Evolutionary conservation across 2,888 invertebrate genomes (phyloP).

Genomic region (Hypomecis punctinalis): DNA sequence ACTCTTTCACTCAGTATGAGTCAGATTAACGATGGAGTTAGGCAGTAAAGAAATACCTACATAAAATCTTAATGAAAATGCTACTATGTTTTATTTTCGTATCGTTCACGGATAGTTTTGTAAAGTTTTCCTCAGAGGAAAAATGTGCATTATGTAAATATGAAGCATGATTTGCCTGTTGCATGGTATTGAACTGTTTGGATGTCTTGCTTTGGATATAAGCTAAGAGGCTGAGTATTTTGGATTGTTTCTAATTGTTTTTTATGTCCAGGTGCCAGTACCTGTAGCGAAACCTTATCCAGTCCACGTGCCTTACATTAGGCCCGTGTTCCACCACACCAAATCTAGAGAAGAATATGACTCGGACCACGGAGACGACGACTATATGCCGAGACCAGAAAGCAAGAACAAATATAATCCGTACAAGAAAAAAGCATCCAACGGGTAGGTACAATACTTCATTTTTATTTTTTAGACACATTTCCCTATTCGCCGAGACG

Average conservation of each 20-base stretch:
- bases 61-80: neutral
- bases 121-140: neutral
- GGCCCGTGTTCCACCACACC: constrained; percentile 82
- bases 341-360: constrained; percentile 66
- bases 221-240: neutral
- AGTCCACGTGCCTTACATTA: constrained; percentile 87
- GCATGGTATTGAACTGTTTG: constrained; percentile 31
- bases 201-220: constrained; percentile 4
- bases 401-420: constrained; percentile 58
- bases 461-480: neutral
- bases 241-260: neutral
- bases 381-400: constrained; percentile 67
- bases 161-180: constrained; percentile 40
- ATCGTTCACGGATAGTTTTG: neutral
- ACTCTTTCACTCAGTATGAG: too few relatives aligned
- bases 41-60: too few relatives aligned
- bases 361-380: constrained; percentile 55
- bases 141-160: constrained; percentile 37
- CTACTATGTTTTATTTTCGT: neutral
- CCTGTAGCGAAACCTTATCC: constrained; percentile 91
- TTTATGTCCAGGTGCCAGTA: constrained; percentile 83
- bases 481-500: too few relatives aligned
- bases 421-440: constrained; percentile 63
- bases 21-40: too few relatives aligned
- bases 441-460: constrained; percentile 55